phyloP scores from a whole-genome alignment of 2,888 invertebrate species.

The Eupelmus urozonus region DNA sequence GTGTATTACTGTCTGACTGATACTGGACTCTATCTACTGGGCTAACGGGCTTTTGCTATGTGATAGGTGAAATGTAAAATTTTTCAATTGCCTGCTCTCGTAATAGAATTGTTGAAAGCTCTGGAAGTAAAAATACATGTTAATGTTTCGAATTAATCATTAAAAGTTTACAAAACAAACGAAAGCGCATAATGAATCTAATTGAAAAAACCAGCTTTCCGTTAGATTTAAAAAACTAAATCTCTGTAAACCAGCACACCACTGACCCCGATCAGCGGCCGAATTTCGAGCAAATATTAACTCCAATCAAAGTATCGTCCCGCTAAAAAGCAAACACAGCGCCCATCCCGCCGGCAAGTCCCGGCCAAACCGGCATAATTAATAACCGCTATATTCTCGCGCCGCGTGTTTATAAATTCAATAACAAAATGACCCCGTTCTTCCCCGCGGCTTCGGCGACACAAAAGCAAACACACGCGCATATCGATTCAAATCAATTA shows the following conservation, averaged over 20 bases:
- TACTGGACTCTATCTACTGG: too few species aligned
- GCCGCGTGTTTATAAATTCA: neutral
- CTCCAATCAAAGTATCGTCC: neutral
- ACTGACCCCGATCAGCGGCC: neutral
- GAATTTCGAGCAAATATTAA: neutral
- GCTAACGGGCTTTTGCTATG: too few species aligned
- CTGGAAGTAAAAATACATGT: too few species aligned
- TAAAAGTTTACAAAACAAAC: too few species aligned
- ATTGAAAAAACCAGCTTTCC: too few species aligned
- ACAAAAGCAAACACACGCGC: neutral
- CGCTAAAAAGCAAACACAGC: neutral
- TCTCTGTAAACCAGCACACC: neutral
- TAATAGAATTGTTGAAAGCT: too few species aligned
- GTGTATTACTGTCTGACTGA: too few species aligned
- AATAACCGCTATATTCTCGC: neutral
- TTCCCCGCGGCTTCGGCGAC: neutral
- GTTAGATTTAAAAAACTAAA: too few species aligned
- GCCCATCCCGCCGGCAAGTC: neutral
- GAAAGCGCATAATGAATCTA: too few species aligned
- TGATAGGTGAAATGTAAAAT: too few species aligned
- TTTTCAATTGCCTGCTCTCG: too few species aligned
- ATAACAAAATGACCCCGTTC: conserved; percentile 15
- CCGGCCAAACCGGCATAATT: conserved; percentile 1
- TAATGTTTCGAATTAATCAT: too few species aligned
- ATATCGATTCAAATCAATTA: conserved; percentile 31